A percentile compares a stretch with the other conserved stretches of the same genome.
These are phyloP conservation scores for Ophraella communa DNA, from an alignment of 2,888 invertebrate species.

Conservation along the genomic window DNA sequence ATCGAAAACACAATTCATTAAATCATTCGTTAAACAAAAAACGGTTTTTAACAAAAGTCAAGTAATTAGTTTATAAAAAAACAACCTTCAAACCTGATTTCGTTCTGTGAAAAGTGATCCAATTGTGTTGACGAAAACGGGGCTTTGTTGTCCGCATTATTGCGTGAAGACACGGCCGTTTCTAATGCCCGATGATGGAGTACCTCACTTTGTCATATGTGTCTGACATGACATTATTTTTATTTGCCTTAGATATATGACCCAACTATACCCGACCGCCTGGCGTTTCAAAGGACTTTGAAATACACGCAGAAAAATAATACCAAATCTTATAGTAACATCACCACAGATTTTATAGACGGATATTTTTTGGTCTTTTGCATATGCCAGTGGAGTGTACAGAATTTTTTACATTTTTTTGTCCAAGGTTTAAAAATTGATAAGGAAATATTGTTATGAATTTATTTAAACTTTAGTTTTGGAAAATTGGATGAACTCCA, in stretches of 20 bases:
- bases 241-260: constrained; percentile 34
- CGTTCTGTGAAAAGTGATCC: constrained; percentile 34
- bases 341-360: no score
- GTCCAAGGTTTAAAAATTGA: no score
- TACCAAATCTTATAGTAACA: neutral
- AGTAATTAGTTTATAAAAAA: constrained; percentile 31
- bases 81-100: constrained; percentile 14
- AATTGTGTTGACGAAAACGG: constrained; percentile 37
- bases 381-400: no score
- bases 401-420: no score
- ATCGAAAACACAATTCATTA: no score
- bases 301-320: constrained; percentile 1
- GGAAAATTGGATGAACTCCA: no score
- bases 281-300: constrained; percentile 5
- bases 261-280: constrained; percentile 18
- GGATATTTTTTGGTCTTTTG: no score
- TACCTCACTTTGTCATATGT: constrained; percentile 49
- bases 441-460: no score
- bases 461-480: no score
- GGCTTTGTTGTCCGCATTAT: constrained; percentile 42
- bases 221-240: constrained; percentile 36
- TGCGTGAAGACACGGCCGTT: constrained; percentile 44
- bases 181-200: constrained; percentile 49
- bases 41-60: constrained; percentile 28
- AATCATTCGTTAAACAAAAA: constrained; percentile 16